Evolutionary conservation across 2,113 vertebrate genomes (phyloP).

Genomic region (Xiphophorus maculatus): DNA sequence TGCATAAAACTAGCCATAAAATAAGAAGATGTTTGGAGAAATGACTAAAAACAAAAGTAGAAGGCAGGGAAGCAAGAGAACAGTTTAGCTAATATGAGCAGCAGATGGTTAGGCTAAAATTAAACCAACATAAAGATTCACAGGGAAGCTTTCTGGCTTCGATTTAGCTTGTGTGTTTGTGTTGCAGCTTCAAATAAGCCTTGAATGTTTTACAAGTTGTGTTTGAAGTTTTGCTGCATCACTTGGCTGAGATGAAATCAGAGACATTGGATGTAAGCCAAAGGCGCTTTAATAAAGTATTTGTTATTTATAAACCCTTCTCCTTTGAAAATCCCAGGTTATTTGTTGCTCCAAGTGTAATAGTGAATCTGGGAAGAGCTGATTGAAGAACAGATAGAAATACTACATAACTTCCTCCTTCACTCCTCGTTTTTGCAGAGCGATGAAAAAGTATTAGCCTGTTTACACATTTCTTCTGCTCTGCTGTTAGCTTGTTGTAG

Average conservation of each 20-base stretch:
- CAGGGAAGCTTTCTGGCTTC: constrained; percentile 1
- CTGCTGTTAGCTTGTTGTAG: too few relatives aligned
- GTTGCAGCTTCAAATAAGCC: constrained; percentile 39
- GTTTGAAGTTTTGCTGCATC: constrained; percentile 31
- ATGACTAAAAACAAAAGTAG: constrained; percentile 19
- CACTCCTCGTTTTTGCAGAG: neutral
- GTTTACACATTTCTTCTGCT: neutral
- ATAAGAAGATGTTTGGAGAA: neutral
- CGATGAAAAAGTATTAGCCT: neutral
- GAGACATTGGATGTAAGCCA: constrained; percentile 20
- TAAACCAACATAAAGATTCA: constrained; percentile 22
- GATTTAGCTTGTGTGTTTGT: neutral
- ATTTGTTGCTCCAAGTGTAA: constrained; percentile 19
- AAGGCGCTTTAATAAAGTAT: constrained; percentile 44
- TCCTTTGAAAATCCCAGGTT: constrained; percentile 43
- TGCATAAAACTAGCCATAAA: neutral
- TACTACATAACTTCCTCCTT: constrained; percentile 53
- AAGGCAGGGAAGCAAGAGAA: constrained; percentile 8
- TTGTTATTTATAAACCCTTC: constrained; percentile 44
- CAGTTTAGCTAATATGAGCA: constrained; percentile 1
- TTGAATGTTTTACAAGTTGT: constrained; percentile 33
- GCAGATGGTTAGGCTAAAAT: constrained; percentile 38
- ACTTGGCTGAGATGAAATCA: constrained; percentile 20
- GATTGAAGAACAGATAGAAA: constrained; percentile 45
- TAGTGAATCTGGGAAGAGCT: constrained; percentile 8